Base-by-base conservation (phyloP, 2,797 vertebrate species). In the Loris lydekkerianus region DNA sequence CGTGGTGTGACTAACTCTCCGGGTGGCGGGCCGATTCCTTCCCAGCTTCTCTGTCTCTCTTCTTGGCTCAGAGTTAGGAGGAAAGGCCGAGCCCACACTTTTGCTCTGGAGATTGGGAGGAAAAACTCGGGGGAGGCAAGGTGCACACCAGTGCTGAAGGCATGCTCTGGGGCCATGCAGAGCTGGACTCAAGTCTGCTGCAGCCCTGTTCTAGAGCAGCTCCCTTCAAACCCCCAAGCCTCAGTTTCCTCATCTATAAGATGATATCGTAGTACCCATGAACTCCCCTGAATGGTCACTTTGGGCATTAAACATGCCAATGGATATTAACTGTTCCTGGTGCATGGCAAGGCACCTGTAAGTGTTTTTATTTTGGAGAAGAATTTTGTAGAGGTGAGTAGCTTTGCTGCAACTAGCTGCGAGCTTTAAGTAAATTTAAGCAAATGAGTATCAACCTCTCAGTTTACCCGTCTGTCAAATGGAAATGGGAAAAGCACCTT, bases 1-100 rank as follows among this genome's bases (percentile, higher is more conserved):
- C 25, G 9, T 53, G 21, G n/a, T 21, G 40, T 81, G 43, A 87
- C 91, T 89, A 23, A 70, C 58, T 27, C 56, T 65, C 29, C 8
- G 23, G 67, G 63, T 3, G 1, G 10, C 20, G 9, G 46, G 37
- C 67, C 43, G 34, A 2, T 56, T 81, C 76, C 1, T 3, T 56
- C 72, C 34, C 65, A 53, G 56, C 56, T 53, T 75, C 67, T 88
- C 70, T 58, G 10, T 83, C 63, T 91, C 49, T 25, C 23, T 3
- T 53, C 76, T 40, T 80, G 86, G 46, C 84, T 82, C 61, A 53
- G 46, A 76, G 34, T 70, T 67, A 17, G 91, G 43, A 84, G n/a
- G 49, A n/a, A 76, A 69, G 83, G 56, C 58, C 43, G 18, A 23
- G 34, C 17, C 73, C 60, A 84, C 49, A 3, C 31, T 61, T 77